Percentiles rank a stretch among this genome's conserved stretches.
phyloP scores from a whole-genome alignment of 2,113 vertebrate species.

The Semnornis frantzii region DNA sequence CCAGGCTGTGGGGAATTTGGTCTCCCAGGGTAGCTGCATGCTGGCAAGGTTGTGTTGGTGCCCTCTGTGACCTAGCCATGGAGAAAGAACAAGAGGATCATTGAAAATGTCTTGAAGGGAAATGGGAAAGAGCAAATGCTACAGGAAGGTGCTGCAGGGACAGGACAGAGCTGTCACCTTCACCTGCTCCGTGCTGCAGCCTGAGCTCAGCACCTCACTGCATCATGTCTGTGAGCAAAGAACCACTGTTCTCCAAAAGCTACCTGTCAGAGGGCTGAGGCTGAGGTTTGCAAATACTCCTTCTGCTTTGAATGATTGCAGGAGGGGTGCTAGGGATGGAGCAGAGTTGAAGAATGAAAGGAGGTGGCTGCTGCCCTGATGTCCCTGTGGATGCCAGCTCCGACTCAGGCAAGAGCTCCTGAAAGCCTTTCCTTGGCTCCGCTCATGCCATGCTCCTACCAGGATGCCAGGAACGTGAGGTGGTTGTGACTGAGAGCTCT shows the following conservation, averaged over 20 bases:
- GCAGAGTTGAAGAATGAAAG: not conserved
- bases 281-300: accelerated
- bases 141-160: not conserved
- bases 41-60: not conserved
- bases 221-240: accelerated
- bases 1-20: not conserved
- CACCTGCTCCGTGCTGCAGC: not conserved
- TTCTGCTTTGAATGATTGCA: constrained; percentile 18
- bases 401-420: constrained; percentile 5
- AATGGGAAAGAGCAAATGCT: accelerated
- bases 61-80: not conserved
- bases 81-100: not conserved
- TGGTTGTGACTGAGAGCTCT: not conserved
- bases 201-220: not conserved
- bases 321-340: not conserved
- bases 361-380: constrained; percentile 18
- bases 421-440: not conserved
- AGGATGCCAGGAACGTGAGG: accelerated
- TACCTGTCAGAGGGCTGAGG: not conserved
- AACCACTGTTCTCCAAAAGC: not conserved
- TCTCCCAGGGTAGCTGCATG: not conserved
- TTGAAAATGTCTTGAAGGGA: accelerated
- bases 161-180: not conserved
- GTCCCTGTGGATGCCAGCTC: not conserved
- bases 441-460: not conserved